These are phyloP conservation scores for Pollenia griseotomentosa DNA, from an alignment of 2,888 invertebrate species.

Conservation along the genomic window DNA sequence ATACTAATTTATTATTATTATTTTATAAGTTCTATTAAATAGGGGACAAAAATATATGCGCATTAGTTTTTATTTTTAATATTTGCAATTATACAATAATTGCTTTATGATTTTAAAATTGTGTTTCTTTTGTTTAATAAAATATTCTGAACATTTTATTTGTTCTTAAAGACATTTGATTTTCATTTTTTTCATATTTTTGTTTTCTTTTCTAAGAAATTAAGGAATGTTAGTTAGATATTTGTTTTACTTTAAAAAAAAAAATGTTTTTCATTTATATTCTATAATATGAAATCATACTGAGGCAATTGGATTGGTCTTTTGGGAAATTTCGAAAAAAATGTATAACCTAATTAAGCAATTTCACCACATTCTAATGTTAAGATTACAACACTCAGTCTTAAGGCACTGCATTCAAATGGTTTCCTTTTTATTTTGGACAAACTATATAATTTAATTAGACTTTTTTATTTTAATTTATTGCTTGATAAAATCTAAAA, in stretches of 20 bases:
- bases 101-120: slow-evolving; percentile 35
- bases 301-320: slow-evolving; percentile 34
- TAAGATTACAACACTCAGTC: slow-evolving; percentile 66
- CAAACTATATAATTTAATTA: slow-evolving; percentile 21
- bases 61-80: slow-evolving; percentile 19
- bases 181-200: slow-evolving; percentile 37
- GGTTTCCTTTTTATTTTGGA: slow-evolving; percentile 33
- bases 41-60: slow-evolving; percentile 61
- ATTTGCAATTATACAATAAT: not conserved
- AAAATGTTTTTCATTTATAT: slow-evolving; percentile 4
- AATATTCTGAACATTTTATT: slow-evolving; percentile 47
- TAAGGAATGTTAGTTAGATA: slow-evolving; percentile 63
- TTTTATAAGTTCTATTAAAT: slow-evolving; percentile 37
- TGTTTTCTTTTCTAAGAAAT: slow-evolving; percentile 51
- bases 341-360: slow-evolving; percentile 34
- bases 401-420: slow-evolving; percentile 72
- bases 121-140: slow-evolving; percentile 45
- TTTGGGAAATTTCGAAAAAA: slow-evolving; percentile 40
- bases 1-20: slow-evolving; percentile 27
- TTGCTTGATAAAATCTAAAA: slow-evolving; percentile 23
- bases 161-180: slow-evolving; percentile 65
- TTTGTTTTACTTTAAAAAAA: slow-evolving; percentile 32
- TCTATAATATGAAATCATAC: slow-evolving; percentile 68
- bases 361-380: slow-evolving; percentile 55
- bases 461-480: slow-evolving; percentile 36